Evolutionary conservation across 2,797 vertebrate species (phyloP), one percentile per base, ranked within the genome.

Genomic region (Neoniphon sammara): DNA sequence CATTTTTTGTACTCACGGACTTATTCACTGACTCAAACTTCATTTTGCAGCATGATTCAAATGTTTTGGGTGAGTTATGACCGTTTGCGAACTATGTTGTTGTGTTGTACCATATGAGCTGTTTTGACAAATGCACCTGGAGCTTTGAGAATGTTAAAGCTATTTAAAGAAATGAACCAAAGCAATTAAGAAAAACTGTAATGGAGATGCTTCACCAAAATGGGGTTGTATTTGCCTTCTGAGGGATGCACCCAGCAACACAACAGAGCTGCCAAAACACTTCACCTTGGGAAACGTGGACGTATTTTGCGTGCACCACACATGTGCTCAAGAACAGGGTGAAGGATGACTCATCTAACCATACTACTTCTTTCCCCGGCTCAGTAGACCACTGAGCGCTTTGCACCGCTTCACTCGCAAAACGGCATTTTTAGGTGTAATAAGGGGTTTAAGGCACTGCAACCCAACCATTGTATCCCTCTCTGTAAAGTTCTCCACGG

Each of bases 371-470:
- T 21, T 59, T 42, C 27, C 18, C 6, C 84, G 65, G n/a, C 46
- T 49, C 5, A 18, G 46, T 49, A 49, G 46, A 49, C 46, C 77
- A 81, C 64, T 71, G 78, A 70, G 57, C 79, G 80, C 77, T 77
- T 57, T 73, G 69, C 34, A 53, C 63, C 9, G 27, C 65, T 78
- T 82, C 65, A 68, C 25, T 77, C n/a, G 11, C 61, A 84, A 87
- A 82, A 49, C 23, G 44, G 25, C 83, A 78, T 82, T 88, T 88
- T 90, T 82, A 78, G 70, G 80, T 85, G 73, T 86, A 92, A 89
- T 91, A 85, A 88, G 84, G 79, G 86, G 86, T 85, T 89, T 46
- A 80, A 80, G 25, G 70, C 65, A 63, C n/a, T 54, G 64, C 87
- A 87, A 89, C 77, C 86, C 88, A 86, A 49, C 80, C 47, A 77